A percentile compares a stretch with the other conserved stretches of the same genome.
phyloP scores from a whole-genome alignment of 2,797 vertebrate genomes.

The Myotis vivesi region DNA sequence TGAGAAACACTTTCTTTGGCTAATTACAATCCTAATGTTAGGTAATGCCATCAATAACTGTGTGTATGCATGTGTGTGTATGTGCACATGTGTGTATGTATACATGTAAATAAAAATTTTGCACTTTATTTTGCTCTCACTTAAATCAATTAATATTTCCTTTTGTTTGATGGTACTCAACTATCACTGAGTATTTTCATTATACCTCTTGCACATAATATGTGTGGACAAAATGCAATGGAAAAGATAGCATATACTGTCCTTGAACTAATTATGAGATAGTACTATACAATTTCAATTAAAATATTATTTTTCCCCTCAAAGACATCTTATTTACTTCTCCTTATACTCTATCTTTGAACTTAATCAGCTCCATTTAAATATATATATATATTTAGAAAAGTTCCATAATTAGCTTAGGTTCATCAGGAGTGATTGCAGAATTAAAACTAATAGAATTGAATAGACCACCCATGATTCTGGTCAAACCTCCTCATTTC shows the following conservation, averaged over 20 bases:
- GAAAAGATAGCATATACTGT: not conserved
- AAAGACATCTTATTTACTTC: constrained; percentile 41
- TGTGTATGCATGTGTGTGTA: not conserved
- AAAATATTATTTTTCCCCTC: not conserved
- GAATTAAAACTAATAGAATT: constrained; percentile 32
- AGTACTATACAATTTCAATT: not conserved
- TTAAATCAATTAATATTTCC: not conserved
- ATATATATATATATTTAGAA: not conserved
- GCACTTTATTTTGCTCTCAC: constrained; percentile 7
- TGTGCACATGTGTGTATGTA: not conserved
- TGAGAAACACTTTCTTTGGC: not conserved
- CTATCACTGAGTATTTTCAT: not conserved
- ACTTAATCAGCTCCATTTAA: constrained; percentile 14
- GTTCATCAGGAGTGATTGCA: not conserved
- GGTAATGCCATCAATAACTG: not conserved
- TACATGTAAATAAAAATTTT: not conserved
- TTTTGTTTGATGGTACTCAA: not conserved
- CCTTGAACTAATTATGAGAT: constrained; percentile 10
- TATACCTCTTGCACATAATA: not conserved
- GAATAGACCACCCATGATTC: not conserved
- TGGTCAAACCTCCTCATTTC: constrained; percentile 5
- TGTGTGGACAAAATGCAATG: not conserved
- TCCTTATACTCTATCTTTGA: not conserved
- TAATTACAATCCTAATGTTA: not conserved
- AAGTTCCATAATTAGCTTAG: constrained; percentile 19